Conservation (phyloP, 2,888 invertebrate genomes). For the Hecatera dysodea region DNA sequence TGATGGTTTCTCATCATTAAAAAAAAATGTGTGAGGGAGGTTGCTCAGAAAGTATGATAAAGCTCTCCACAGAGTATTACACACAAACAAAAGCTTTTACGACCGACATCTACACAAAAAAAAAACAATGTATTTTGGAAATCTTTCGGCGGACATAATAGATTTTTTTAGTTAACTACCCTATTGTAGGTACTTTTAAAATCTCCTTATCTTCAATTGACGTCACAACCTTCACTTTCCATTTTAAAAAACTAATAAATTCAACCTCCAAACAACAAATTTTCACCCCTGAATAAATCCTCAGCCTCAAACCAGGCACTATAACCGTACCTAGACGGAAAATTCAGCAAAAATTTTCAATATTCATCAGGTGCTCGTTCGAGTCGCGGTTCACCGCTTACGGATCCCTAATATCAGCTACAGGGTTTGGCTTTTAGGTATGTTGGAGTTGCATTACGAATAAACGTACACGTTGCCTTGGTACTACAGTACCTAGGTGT, state of each 20-base stretch:
- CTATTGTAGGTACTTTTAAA: too few relatives aligned
- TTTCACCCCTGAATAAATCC: conserved; percentile 25
- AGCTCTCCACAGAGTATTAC: too few relatives aligned
- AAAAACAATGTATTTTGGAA: too few relatives aligned
- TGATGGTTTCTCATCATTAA: too few relatives aligned
- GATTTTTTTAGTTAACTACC: too few relatives aligned
- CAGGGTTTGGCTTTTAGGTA: conserved; percentile 71
- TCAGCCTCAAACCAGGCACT: conserved; percentile 13
- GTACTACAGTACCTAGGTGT: too few relatives aligned
- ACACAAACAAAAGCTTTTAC: too few relatives aligned
- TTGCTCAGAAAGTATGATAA: too few relatives aligned
- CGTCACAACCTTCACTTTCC: not conserved
- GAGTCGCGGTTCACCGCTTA: conserved; percentile 60
- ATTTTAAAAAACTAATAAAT: conserved; percentile 6
- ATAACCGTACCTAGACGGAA: conserved; percentile 11
- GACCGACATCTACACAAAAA: too few relatives aligned
- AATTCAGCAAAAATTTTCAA: conserved; percentile 51
- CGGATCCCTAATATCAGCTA: conserved; percentile 61
- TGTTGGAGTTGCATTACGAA: conserved; percentile 4
- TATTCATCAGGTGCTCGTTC: conserved; percentile 65
- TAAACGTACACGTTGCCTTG: conserved; percentile 7
- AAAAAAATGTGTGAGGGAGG: too few relatives aligned
- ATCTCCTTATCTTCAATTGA: not conserved
- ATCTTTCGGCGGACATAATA: too few relatives aligned
- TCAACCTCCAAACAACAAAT: not conserved